Evolutionary conservation across 23 tunicate species (phyloP), one percentile per base, ranked within the genome.

Genomic region (Clavelina lepadiformis): DNA sequence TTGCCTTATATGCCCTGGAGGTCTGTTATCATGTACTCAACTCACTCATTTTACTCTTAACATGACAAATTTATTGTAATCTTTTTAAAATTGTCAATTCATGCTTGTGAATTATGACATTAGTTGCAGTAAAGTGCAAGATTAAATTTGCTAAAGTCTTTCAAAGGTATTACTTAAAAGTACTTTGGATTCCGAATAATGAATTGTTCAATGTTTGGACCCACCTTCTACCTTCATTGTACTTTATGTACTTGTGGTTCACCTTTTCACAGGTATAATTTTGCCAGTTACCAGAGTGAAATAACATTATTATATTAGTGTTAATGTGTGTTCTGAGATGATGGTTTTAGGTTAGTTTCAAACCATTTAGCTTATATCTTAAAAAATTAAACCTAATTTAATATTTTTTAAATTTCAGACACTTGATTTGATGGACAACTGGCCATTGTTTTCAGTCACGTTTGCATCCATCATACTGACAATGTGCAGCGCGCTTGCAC

Each of bases 121-220:
- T n/a, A n/a, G n/a, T n/a, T n/a, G n/a, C n/a, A n/a, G n/a, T n/a
- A n/a, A n/a, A n/a, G n/a, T n/a, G n/a, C n/a, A n/a, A n/a, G n/a
- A n/a, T n/a, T n/a, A n/a, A n/a, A n/a, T n/a, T n/a, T n/a, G n/a
- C n/a, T n/a, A n/a, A n/a, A n/a, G n/a, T 54, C 21, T 76, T 47
- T 76, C 37, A 15, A 38, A 82, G 92, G 28, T 83, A 83, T 68
- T 83, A 83, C 35, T 46, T 83, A 54, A 67, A 68, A 67, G 82
- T 61, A 25, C 47, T 83, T 35, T 83, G 56, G 61, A 75, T 68
- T 66, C 92, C 92, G 13, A 69, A 55, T 56, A 77, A 83, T 66
- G 92, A 83, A 53, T 18, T 58, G 24, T 58, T 75, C 36, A 83
- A 83, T 61, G 65, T 75, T 30, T 83, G 92, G 92, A 83, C 82